Conservation (phyloP, 2,888 invertebrate genomes). For the Ochropleura plecta region DNA sequence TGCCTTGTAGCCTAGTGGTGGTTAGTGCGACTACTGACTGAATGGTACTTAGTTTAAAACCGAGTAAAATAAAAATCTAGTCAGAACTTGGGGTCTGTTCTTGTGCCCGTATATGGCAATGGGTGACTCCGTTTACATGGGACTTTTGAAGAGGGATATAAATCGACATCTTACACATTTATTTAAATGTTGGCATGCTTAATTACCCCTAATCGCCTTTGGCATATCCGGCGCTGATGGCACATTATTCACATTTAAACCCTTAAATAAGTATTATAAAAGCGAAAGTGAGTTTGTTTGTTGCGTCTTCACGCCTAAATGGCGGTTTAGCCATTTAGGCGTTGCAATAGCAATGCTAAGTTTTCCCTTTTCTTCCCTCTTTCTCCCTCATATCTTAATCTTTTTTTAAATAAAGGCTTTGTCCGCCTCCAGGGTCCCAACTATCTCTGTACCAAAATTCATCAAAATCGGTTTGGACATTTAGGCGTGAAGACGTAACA, state of each 20-base stretch:
- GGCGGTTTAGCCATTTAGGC: no score
- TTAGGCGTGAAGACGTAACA: no score
- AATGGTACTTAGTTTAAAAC: neutral
- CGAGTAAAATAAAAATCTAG: neutral
- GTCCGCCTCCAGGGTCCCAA: no score
- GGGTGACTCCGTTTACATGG: neutral
- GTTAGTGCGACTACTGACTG: neutral
- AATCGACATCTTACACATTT: neutral
- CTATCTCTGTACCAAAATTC: no score
- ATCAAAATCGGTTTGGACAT: no score
- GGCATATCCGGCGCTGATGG: neutral
- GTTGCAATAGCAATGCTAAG: no score
- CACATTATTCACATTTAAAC: neutral
- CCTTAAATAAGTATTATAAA: no score
- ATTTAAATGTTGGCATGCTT: neutral
- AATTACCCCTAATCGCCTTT: neutral
- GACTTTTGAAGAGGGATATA: neutral
- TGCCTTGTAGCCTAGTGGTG: neutral
- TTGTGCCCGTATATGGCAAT: neutral
- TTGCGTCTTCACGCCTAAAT: no score
- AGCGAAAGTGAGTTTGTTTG: no score
- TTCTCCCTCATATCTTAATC: no score
- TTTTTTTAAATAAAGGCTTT: no score
- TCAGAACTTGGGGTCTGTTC: neutral
- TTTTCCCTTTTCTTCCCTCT: no score